Base-by-base conservation (phyloP, 1,140 invertebrate species). In the Bombus superbus region DNA sequence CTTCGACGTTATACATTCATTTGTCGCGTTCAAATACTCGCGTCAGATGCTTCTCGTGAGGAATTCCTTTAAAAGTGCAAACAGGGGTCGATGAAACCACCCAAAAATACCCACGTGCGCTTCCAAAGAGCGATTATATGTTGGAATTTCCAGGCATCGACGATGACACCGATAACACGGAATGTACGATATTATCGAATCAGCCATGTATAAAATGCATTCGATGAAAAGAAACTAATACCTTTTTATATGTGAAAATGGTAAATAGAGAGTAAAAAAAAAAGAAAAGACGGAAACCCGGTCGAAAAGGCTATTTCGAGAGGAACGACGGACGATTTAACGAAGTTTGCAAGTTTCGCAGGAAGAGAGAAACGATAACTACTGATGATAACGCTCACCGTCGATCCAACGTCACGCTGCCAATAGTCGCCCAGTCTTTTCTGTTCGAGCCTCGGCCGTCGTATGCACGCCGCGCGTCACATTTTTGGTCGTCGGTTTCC, bases 401-500 rank as follows among this genome's bases (percentile, higher is more conserved):
- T 89, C 77, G 77, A 62, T 89, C 85, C 76, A 77, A 68, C 76
- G 88, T 79, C 82, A 42, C 69, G 74, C 57, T 57, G 6, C 47
- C 78, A 42, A 72, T 74, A 68, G 35, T 81, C 79, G 83, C 88
- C 79, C 75, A 32, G 72, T 86, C 68, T 66, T 72, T 78, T 66
- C 85, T 75, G 66, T 80, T 82, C 87, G 78, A 82, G 74, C 35
- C 68, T 10, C 57, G 57, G 42, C 64, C 57, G 87, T 88, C 81
- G 81, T 47, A 62, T n/a, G 59, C 68, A 59, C 83, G 79, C 82
- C 44, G 84, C 40, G 32, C 83, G 84, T 89, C 88, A 89, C 88
- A 89, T 89, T 76, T 89, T 89, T 86, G 59, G 77, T 57, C 76
- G 87, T 82, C 80, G 15, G 79, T 64, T 86, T 72, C 68, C 87